phyloP scores from a whole-genome alignment of 1,140 invertebrate species.

The Conopomorpha cramerella region DNA sequence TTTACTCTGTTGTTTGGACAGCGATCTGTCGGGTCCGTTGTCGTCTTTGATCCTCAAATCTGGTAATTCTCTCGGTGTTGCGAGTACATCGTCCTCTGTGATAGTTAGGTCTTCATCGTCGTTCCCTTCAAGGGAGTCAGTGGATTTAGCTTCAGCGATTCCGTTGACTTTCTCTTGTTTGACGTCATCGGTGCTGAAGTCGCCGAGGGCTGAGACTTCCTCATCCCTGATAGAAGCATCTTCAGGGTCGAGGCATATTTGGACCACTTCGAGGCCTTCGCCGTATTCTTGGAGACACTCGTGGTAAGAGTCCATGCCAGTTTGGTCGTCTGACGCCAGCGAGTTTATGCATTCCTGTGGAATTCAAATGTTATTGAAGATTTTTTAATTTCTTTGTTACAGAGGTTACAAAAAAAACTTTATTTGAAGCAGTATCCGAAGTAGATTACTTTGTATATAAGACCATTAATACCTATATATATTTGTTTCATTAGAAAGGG shows the following conservation, averaged over 20 bases:
- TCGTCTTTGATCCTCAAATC: constrained; percentile 35
- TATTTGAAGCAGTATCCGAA: background rate
- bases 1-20: constrained; percentile 51
- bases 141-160: constrained; percentile 36
- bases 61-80: constrained; percentile 31
- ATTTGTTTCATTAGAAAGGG: background rate
- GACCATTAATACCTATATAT: background rate
- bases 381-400: background rate
- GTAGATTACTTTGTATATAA: too few relatives aligned
- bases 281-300: constrained; percentile 66
- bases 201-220: constrained; percentile 46
- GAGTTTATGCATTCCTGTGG: constrained; percentile 57
- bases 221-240: constrained; percentile 54
- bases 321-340: constrained; percentile 62
- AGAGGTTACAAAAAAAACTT: background rate
- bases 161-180: constrained; percentile 31
- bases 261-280: constrained; percentile 63
- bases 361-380: constrained; percentile 7
- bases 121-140: constrained; percentile 48
- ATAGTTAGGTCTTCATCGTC: constrained; percentile 57
- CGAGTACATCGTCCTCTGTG: constrained; percentile 47
- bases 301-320: constrained; percentile 64
- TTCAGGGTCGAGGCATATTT: constrained; percentile 63
- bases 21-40: constrained; percentile 20
- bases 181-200: constrained; percentile 49